A percentile compares a stretch with the other conserved stretches of the same genome.
These are phyloP conservation scores for Thomomys bottae DNA, from an alignment of 2,113 vertebrate species.

Conservation along the genomic window DNA sequence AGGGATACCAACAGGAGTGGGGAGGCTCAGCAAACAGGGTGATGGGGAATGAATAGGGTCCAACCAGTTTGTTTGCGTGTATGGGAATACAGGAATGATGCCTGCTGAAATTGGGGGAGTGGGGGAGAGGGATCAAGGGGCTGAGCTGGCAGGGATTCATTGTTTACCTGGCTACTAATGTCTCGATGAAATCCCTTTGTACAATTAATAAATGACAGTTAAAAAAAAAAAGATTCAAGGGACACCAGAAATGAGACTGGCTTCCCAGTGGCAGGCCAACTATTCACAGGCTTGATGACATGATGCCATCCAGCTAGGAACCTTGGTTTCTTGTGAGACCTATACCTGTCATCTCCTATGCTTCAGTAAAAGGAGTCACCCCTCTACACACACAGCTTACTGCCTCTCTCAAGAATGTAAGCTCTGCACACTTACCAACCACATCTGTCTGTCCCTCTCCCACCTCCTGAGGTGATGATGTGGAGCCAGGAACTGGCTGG, in stretches of 20 bases:
- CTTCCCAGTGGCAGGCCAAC: not conserved
- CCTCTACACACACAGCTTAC: not conserved
- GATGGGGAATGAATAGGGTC: no score
- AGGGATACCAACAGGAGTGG: no score
- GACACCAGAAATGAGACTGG: not conserved
- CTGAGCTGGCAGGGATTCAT: no score
- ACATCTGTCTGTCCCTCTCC: no score
- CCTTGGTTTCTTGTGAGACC: not conserved
- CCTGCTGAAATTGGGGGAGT: no score
- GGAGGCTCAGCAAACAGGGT: no score
- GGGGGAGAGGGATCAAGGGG: no score
- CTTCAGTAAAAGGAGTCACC: not conserved
- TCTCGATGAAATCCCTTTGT: no score
- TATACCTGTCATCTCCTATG: not conserved
- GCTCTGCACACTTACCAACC: not conserved
- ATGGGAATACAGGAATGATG: no score
- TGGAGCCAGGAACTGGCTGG: not conserved
- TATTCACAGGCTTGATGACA: not conserved
- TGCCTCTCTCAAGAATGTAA: not conserved
- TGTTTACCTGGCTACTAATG: no score
- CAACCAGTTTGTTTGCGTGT: no score
- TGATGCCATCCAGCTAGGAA: not conserved
- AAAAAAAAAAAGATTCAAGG: not conserved
- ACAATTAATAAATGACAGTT: no score
- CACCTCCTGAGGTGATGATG: not conserved